These are phyloP conservation scores for Lampris megalopsis DNA, from an alignment of 2,113 vertebrate species.

Conservation along the genomic window DNA sequence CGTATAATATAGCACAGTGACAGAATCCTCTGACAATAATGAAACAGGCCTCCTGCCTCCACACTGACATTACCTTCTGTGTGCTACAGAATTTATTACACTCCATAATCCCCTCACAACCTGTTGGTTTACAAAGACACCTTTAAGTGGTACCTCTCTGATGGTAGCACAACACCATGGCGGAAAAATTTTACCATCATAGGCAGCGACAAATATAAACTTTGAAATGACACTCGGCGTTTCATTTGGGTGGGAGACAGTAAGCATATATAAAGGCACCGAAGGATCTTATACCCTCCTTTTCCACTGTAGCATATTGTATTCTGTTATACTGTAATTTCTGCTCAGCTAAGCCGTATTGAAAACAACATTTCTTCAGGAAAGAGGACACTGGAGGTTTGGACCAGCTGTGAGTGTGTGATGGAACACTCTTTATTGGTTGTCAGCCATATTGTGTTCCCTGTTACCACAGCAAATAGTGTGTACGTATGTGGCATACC, in stretches of 20 bases:
- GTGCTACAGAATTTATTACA: no score
- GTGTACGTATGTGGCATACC: slow-evolving; percentile 26
- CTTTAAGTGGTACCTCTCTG: slow-evolving; percentile 18
- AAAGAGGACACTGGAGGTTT: slow-evolving; percentile 39
- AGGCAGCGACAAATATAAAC: no score
- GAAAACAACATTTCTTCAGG: slow-evolving; percentile 21
- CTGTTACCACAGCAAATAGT: slow-evolving; percentile 69
- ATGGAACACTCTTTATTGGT: slow-evolving; percentile 58
- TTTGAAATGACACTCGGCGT: no score
- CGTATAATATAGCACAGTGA: background rate
- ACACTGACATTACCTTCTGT: no score
- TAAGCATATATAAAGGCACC: no score
- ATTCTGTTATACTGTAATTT: slow-evolving; percentile 6
- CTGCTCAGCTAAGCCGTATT: slow-evolving; percentile 2
- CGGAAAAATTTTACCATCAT: slow-evolving; percentile 4
- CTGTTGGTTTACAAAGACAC: background rate
- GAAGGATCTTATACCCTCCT: no score
- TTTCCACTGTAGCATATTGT: no score
- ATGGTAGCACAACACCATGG: background rate
- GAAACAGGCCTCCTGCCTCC: background rate
- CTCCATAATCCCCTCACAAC: background rate
- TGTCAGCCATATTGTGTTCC: slow-evolving; percentile 59
- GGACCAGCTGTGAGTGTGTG: slow-evolving; percentile 59
- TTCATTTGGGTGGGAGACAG: no score
- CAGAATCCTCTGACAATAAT: background rate